Evolutionary conservation across 2,113 vertebrate genomes (phyloP).

Genomic region (Apteryx mantelli): DNA sequence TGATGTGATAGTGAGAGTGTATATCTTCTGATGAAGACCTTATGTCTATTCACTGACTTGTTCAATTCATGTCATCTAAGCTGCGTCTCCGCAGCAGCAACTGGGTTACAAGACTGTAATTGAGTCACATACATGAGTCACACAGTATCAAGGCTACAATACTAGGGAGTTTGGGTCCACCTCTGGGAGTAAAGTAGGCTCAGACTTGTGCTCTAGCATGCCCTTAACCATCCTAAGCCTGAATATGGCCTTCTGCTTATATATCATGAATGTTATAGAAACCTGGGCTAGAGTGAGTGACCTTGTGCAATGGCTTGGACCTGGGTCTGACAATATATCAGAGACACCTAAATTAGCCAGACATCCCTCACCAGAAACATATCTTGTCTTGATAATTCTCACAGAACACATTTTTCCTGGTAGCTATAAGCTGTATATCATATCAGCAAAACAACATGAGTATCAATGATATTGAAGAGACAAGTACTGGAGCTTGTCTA

Average conservation of each 20-base stretch:
- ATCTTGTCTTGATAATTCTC: not conserved
- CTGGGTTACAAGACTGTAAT: too few species aligned
- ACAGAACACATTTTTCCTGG: not conserved
- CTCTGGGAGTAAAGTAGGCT: not conserved
- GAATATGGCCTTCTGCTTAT: fast-evolving
- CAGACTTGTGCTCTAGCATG: not conserved
- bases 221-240: fast-evolving
- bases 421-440: not conserved
- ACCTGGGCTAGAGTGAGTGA: not conserved
- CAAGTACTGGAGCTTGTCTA: not conserved
- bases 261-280: fast-evolving
- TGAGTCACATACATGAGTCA: too few species aligned
- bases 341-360: not conserved
- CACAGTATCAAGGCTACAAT: not conserved
- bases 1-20: too few species aligned
- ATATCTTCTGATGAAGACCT: too few species aligned
- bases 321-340: not conserved
- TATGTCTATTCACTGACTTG: too few species aligned
- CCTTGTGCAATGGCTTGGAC: not conserved
- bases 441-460: not conserved
- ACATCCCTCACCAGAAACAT: not conserved
- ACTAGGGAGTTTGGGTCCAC: not conserved
- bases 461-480: not conserved
- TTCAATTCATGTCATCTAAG: too few species aligned
- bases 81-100: too few species aligned